Percentiles rank a stretch among this genome's conserved stretches.
Evolutionary conservation across 2,113 vertebrate species (phyloP).

Genomic region (Labrus mixtus): DNA sequence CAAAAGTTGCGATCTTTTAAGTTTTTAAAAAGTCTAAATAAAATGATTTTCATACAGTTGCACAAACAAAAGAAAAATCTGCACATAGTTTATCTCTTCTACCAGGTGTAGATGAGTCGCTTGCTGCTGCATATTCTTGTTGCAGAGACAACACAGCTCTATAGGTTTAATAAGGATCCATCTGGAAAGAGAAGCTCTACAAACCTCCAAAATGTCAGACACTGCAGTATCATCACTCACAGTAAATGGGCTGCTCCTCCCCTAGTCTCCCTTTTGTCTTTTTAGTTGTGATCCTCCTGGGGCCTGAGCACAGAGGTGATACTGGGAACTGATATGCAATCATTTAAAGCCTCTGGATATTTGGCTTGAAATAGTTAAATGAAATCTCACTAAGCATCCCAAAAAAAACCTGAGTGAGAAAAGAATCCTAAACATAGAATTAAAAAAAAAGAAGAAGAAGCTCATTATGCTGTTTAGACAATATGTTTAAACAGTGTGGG

Average conservation of each 20-base stretch:
- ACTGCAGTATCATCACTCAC: constrained; percentile 78
- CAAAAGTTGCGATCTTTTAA: too few species aligned
- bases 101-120: not conserved
- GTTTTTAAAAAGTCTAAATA: too few species aligned
- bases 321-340: constrained; percentile 48
- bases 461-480: too few species aligned
- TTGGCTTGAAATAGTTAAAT: not conserved
- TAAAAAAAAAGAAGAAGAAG: too few species aligned
- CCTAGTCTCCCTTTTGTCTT: constrained; percentile 52
- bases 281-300: constrained; percentile 60
- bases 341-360: constrained; percentile 44
- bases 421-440: too few species aligned
- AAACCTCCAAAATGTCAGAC: constrained; percentile 75
- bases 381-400: not conserved
- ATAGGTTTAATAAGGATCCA: constrained; percentile 68
- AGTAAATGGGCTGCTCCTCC: constrained; percentile 60
- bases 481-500: not conserved
- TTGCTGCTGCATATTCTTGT: constrained; percentile 22
- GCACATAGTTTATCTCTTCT: not conserved
- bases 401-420: too few species aligned
- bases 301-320: constrained; percentile 35
- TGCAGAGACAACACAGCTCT: constrained; percentile 40
- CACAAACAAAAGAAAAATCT: not conserved
- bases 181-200: constrained; percentile 55
- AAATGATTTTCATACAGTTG: not conserved